A percentile compares a stretch with the other conserved stretches of the same genome.
Conservation (phyloP, 2,888 invertebrate species). For the Drosophila meridiana region DNA sequence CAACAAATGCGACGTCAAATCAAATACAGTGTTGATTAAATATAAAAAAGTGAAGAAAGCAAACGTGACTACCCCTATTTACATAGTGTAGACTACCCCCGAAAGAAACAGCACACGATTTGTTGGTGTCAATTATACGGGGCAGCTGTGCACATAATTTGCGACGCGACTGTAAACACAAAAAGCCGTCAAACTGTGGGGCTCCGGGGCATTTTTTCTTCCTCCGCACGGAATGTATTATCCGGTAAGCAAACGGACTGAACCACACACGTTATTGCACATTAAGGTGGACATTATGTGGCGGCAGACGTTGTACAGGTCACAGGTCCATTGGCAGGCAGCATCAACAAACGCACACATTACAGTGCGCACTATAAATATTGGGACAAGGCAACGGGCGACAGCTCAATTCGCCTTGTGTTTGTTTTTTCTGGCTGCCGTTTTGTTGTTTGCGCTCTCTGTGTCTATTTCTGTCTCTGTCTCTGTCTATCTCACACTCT, state of each 20-base stretch:
- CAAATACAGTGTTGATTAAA: conserved; percentile 35
- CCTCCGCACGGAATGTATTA: conserved; percentile 98
- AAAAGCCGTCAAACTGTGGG: conserved; percentile 97
- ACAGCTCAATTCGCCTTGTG: conserved; percentile 48
- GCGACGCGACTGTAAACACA: conserved; percentile 75
- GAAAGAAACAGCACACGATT: conserved; percentile 11
- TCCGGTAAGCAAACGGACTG: conserved; percentile 90
- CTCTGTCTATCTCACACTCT: background rate
- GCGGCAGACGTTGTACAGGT: conserved; percentile 10
- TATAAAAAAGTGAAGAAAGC: conserved; percentile 29
- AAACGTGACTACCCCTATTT: conserved; percentile 43
- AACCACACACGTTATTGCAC: conserved; percentile 7
- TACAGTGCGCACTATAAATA: conserved; percentile 56
- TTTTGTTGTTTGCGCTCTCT: conserved; percentile 29
- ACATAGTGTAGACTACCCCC: conserved; percentile 32
- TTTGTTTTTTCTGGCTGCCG: conserved; percentile 42
- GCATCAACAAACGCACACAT: conserved; percentile 32
- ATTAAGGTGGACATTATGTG: conserved; percentile 16
- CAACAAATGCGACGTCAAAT: conserved; percentile 41
- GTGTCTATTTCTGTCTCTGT: background rate
- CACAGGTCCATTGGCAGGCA: conserved; percentile 18
- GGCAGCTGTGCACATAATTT: conserved; percentile 60
- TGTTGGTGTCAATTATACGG: conserved; percentile 25
- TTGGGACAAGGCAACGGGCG: conserved; percentile 35
- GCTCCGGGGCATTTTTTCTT: conserved; percentile 97